Evolutionary conservation across 2,888 invertebrate genomes (phyloP), one percentile per base, ranked within the genome.

Genomic region (Nephrocerus scutellatus): DNA sequence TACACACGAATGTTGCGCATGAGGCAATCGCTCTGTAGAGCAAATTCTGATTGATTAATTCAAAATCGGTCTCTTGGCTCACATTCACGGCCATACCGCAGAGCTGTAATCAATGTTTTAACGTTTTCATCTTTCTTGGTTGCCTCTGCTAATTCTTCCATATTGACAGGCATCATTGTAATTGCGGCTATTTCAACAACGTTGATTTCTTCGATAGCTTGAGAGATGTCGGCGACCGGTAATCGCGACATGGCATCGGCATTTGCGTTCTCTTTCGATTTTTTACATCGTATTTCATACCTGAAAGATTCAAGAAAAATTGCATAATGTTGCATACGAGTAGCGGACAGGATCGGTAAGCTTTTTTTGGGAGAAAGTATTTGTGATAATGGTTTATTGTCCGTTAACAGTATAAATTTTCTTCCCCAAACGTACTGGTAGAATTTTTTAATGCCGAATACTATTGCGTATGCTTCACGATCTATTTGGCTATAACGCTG

Each of bases 401-500:
- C 54, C 3, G 53, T 53, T 8, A 48, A 26, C 2, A 56, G 18
- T 8, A 28, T 44, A 25, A 57, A 55, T 26, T 44, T 40, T 8
- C 47, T 43, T 4, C 66, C 69, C 42, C 51, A 62, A 1, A 70
- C 16, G 46, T 63, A 70, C 9, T 60, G 51, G 39, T 62, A 55
- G 47, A 70, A 70, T 46, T 57, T 57, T 16, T 52, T 49, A 2
- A 68, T 50, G 2, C 56, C 62, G 40, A 50, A 70, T 15, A 63
- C 47, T 6, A 68, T 50, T 4, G 57, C 54, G n/a, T 62, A 51
- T 1, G 60, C 65, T 49, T 57, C 54, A 8, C 22, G 30, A 30
- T 48, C 47, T 5, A 45, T 25, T 35, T 50, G 48, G 6, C 39
- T 44, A 19, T 50, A 50, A 2, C 38, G 26, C 22, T 47, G 46